These are phyloP conservation scores for Drosophila parthenogenetica DNA, from an alignment of 2,888 invertebrate genomes.

Conservation along the genomic window DNA sequence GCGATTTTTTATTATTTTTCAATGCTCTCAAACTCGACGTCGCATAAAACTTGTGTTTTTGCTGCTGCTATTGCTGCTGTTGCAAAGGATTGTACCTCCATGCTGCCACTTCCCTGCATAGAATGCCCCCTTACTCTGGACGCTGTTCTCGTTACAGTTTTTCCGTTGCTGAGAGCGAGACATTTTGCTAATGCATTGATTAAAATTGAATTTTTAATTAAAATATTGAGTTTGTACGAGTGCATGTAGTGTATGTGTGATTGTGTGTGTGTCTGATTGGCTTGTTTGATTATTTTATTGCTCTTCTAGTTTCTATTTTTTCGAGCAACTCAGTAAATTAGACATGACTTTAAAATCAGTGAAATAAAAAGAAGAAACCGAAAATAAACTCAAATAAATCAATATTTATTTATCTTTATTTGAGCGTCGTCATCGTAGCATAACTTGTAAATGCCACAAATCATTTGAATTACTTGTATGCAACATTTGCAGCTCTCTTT, in stretches of 20 bases:
- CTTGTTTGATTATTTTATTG: slow-evolving; percentile 31
- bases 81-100: slow-evolving; percentile 42
- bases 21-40: slow-evolving; percentile 78
- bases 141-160: slow-evolving; percentile 53
- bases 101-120: neutral
- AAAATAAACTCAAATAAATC: slow-evolving; percentile 6
- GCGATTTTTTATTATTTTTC: slow-evolving; percentile 78
- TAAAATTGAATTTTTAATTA: slow-evolving; percentile 85
- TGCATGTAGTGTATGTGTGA: slow-evolving; percentile 8
- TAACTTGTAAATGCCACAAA: slow-evolving; percentile 27
- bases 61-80: slow-evolving; percentile 41
- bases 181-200: slow-evolving; percentile 84
- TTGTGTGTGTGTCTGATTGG: slow-evolving; percentile 2
- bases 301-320: slow-evolving; percentile 32
- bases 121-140: slow-evolving; percentile 17
- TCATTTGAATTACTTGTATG: slow-evolving; percentile 9
- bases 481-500: slow-evolving; percentile 27
- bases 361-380: neutral
- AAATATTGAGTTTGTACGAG: slow-evolving; percentile 73
- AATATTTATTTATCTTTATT: slow-evolving; percentile 19
- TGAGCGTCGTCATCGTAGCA: neutral
- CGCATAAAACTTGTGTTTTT: slow-evolving; percentile 79
- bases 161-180: slow-evolving; percentile 74
- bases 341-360: slow-evolving; percentile 5
- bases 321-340: slow-evolving; percentile 8